phyloP scores from a whole-genome alignment of 2,113 vertebrate genomes.

The Parotia lawesii region DNA sequence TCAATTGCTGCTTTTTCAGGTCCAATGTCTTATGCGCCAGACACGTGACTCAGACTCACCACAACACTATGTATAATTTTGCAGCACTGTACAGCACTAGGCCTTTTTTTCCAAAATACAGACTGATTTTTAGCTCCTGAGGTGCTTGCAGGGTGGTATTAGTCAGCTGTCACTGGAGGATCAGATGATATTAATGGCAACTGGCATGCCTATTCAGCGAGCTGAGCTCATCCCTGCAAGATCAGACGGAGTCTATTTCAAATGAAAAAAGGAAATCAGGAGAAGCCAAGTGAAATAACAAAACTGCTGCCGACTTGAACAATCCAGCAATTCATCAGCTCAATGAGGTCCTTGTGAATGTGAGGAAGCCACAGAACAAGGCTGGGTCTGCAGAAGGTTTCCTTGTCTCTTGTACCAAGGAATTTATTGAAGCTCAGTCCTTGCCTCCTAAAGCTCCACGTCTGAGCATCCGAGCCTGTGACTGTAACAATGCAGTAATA shows the following conservation, averaged over 20 bases:
- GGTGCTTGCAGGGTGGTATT: neutral
- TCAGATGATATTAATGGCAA: slow-evolving; percentile 35
- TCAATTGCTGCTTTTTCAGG: neutral
- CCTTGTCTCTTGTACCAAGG: neutral
- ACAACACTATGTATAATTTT: neutral
- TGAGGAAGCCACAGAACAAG: neutral
- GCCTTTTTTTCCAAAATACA: neutral
- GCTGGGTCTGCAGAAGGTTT: neutral
- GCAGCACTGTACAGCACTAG: neutral
- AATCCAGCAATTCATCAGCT: neutral
- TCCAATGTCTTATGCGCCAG: accelerated
- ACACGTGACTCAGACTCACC: accelerated
- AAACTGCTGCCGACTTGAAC: neutral
- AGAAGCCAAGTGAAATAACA: neutral
- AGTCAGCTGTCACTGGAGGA: slow-evolving; percentile 29
- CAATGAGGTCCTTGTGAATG: neutral
- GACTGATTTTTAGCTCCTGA: neutral
- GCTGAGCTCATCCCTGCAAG: slow-evolving; percentile 3
- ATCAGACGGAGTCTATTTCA: neutral
- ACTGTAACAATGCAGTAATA: neutral
- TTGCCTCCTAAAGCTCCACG: neutral
- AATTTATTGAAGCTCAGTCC: neutral
- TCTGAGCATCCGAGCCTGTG: neutral
- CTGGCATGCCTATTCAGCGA: neutral
- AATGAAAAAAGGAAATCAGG: neutral